These are phyloP conservation scores for Pimephales promelas DNA, from an alignment of 2,113 vertebrate genomes.

Conservation along the genomic window DNA sequence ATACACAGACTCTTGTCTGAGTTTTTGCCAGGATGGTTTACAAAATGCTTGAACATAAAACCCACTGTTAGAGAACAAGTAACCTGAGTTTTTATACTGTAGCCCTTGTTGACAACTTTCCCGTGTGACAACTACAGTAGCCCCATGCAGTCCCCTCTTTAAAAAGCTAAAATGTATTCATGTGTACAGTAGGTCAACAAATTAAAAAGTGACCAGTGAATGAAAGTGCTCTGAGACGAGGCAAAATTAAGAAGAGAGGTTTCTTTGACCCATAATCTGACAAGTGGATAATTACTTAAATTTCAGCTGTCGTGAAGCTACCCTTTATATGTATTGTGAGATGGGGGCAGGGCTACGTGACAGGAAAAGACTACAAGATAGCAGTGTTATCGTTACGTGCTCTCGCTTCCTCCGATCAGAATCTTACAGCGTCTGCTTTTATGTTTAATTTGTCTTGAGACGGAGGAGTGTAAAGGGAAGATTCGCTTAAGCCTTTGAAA, in stretches of 20 bases:
- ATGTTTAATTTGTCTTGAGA: constrained; percentile 15
- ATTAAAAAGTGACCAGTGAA: constrained; percentile 8
- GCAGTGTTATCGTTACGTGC: constrained; percentile 51
- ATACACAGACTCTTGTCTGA: background rate
- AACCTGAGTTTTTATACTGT: background rate
- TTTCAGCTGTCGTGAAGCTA: constrained; percentile 25
- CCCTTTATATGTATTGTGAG: constrained; percentile 39
- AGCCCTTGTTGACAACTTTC: no score
- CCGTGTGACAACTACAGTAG: no score
- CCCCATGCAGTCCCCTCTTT: no score
- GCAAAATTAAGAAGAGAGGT: background rate
- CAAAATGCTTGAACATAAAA: background rate
- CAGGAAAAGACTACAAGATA: constrained; percentile 49
- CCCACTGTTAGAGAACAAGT: background rate
- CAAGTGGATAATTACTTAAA: constrained; percentile 18
- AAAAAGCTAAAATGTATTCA: background rate
- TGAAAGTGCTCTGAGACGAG: background rate
- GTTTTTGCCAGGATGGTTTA: no score
- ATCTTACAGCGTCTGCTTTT: constrained; percentile 33
- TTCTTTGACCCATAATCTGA: constrained; percentile 36
- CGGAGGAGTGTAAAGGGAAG: constrained; percentile 12
- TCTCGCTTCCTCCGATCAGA: constrained; percentile 50
- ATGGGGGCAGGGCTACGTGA: constrained; percentile 53
- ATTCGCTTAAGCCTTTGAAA: constrained; percentile 13
- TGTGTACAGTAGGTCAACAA: background rate